Percentiles rank a stretch among this genome's conserved stretches.
phyloP scores from a whole-genome alignment of 2,888 invertebrate species.

The Pterobdella sp. region DNA sequence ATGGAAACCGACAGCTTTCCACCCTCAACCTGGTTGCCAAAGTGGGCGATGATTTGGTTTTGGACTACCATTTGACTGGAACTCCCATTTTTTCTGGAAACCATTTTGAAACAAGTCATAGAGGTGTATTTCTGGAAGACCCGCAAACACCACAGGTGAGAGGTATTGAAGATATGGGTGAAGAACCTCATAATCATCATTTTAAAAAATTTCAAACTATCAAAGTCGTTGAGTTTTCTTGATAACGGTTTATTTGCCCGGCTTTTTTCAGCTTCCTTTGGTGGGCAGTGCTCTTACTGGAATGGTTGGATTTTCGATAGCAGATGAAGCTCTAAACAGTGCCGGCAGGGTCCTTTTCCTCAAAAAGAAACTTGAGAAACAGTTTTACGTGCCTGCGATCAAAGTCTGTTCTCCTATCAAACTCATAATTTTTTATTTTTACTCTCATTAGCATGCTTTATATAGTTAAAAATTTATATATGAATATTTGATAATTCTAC shows the following conservation, averaged over 20 bases:
- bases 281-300: not conserved
- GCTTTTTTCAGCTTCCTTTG: not conserved
- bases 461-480: no score
- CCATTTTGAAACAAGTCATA: not conserved
- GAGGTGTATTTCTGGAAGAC: not conserved
- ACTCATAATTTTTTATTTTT: no score
- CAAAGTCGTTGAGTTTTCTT: not conserved
- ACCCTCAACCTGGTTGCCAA: not conserved
- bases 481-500: no score
- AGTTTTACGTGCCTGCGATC: not conserved
- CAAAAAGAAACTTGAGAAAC: not conserved
- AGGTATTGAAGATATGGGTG: not conserved
- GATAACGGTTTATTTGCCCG: not conserved
- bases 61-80: not conserved
- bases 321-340: not conserved
- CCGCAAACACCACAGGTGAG: not conserved
- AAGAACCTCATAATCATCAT: no score
- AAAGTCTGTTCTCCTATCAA: not conserved
- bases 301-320: not conserved
- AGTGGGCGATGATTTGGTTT: not conserved
- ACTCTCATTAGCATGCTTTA: no score
- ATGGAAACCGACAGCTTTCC: not conserved
- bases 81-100: not conserved
- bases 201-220: not conserved
- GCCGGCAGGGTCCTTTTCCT: not conserved